Evolutionary conservation across 2,888 invertebrate genomes (phyloP).

Genomic region (Drosophila algonquin): DNA sequence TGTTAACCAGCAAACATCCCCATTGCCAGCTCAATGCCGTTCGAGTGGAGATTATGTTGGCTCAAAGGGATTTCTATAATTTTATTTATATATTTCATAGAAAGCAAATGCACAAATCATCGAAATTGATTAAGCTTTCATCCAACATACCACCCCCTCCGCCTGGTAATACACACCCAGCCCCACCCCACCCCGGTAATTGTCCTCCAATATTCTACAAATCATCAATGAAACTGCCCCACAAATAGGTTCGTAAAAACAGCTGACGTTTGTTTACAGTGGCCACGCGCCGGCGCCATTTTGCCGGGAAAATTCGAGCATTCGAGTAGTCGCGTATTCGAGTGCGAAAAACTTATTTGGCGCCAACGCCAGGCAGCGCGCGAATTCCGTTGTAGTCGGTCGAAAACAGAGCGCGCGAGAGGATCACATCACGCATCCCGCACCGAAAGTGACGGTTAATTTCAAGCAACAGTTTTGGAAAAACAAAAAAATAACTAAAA

Average conservation of each 20-base stretch:
- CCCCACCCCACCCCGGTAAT: too few relatives aligned
- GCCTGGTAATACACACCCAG: too few relatives aligned
- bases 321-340: conserved; percentile 19
- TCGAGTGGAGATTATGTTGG: not conserved
- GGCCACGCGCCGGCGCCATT: conserved; percentile 59
- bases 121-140: conserved; percentile 16
- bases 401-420: conserved; percentile 54
- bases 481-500: not conserved
- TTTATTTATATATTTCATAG: not conserved
- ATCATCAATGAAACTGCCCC: conserved; percentile 39
- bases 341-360: conserved; percentile 49
- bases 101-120: conserved; percentile 31
- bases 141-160: conserved; percentile 4
- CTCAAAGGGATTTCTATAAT: conserved; percentile 29
- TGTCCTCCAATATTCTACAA: not conserved
- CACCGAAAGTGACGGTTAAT: not conserved
- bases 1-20: conserved; percentile 12
- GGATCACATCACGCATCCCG: conserved; percentile 15
- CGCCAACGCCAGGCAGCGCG: conserved; percentile 54
- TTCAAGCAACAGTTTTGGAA: conserved; percentile 10
- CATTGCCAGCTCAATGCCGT: conserved; percentile 17
- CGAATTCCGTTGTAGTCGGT: conserved; percentile 43
- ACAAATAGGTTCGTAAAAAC: conserved; percentile 11
- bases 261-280: conserved; percentile 68
- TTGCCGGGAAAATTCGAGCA: conserved; percentile 50